A percentile compares a stretch with the other conserved stretches of the same genome.
Evolutionary conservation across 2,888 invertebrate genomes (phyloP).

Genomic region (Philereme transversata): DNA sequence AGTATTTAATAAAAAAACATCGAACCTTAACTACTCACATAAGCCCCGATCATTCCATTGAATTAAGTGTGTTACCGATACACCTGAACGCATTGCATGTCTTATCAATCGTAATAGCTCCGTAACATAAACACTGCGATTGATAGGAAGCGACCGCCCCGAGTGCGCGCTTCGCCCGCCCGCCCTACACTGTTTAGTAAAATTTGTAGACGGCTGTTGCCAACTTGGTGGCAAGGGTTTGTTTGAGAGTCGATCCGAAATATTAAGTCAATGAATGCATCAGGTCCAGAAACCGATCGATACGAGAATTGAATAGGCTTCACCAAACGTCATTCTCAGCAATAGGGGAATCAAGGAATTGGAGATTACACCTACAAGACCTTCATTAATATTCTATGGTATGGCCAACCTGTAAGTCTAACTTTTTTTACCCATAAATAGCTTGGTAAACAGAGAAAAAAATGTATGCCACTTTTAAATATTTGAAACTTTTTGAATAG

Average conservation of each 20-base stretch:
- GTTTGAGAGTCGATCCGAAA: slow-evolving; percentile 6
- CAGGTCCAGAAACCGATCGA: too few species aligned
- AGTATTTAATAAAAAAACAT: slow-evolving; percentile 10
- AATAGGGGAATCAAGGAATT: too few species aligned
- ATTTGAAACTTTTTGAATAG: too few species aligned
- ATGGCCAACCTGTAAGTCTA: too few species aligned
- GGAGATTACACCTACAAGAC: too few species aligned
- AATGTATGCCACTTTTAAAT: too few species aligned
- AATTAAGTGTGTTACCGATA: slow-evolving; percentile 43
- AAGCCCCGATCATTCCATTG: slow-evolving; percentile 31
- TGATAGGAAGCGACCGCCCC: slow-evolving; percentile 26
- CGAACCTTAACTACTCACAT: slow-evolving; percentile 41
- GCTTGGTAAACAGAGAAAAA: too few species aligned
- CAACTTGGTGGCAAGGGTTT: slow-evolving; percentile 23
- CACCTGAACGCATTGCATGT: slow-evolving; percentile 56
- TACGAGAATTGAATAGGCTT: too few species aligned
- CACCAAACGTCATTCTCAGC: too few species aligned
- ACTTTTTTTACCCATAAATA: too few species aligned
- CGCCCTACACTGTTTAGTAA: slow-evolving; percentile 61
- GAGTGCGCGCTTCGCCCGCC: slow-evolving; percentile 61
- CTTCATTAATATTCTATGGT: too few species aligned
- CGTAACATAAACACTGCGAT: slow-evolving; percentile 37
- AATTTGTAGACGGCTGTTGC: slow-evolving; percentile 28
- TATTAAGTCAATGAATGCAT: too few species aligned
- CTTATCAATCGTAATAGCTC: slow-evolving; percentile 48